Base-by-base conservation (phyloP, 2,888 invertebrate genomes). In the Subacronicta megacephala region DNA sequence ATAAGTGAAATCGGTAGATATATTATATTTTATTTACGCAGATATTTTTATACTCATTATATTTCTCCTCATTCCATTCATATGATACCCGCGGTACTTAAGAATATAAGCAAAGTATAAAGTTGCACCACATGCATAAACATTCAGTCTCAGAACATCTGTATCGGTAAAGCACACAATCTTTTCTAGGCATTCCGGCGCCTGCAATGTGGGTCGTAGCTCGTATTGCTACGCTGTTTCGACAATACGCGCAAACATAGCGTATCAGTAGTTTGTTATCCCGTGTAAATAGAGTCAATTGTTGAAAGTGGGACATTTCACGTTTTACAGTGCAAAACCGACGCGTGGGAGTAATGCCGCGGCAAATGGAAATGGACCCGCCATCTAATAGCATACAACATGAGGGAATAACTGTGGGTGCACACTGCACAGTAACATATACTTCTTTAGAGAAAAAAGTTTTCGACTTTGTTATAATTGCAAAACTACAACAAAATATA, bases 181-280 rank as follows among this genome's bases (percentile, higher is more conserved):
- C 44, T 51, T 36, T 31, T 46, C 15, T 12, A 20, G 15, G 36
- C 33, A 36, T 42, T 33, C 33, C 36, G 50, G 42, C 18, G 29
- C 16, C 4, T 69, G 45, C 46, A 62, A 65, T 55, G 55, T 69
- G 40, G 55, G 50, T 62, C 70, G 64, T 50, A n/a, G n/a, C n/a
- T n/a, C n/a, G n/a, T n/a, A n/a, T n/a, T n/a, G n/a, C n/a, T 46
- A 55, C 44, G 36, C 43, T 37, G 50, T 56, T 51, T 47, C 43
- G 43, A 70, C 70, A 65, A 65, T 56, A 33, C 33, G 56, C 44
- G 64, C 51, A 56, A 51, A 70, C 44, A 45, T n/a, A 36, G 26
- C 55, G 36, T 65, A 51, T 62, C 64, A 37, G 16, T 33, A 17
- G 47, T 41, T 26, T 49, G 23, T 41, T 56, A 49, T 44, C 20